Conservation (phyloP, 2,888 invertebrate genomes). For the Coecobrya sp. region DNA sequence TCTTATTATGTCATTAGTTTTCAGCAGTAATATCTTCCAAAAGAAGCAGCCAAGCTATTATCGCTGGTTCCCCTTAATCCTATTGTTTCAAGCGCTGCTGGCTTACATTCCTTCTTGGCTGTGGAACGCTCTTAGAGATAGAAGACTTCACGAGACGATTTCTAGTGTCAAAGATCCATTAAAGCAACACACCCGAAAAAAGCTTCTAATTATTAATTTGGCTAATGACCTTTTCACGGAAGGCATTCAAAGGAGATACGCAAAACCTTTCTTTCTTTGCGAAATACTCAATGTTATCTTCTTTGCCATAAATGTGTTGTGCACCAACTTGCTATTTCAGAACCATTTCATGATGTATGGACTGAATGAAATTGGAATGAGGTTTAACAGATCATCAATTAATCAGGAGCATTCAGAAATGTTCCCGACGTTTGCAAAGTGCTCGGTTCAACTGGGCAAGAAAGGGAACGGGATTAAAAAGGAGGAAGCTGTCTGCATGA, state of each 20-base stretch:
- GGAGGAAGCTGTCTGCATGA: conserved; percentile 90
- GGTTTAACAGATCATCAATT: conserved; percentile 1
- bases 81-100: conserved; percentile 91
- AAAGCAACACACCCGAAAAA: conserved; percentile 47
- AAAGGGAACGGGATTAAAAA: conserved; percentile 89
- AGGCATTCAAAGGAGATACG: conserved; percentile 62
- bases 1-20: not conserved
- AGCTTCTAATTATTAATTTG: conserved; percentile 67
- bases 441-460: conserved; percentile 90
- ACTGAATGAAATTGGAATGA: conserved; percentile 83
- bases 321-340: conserved; percentile 84
- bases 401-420: conserved; percentile 48
- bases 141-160: conserved; percentile 90
- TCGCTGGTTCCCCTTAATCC: conserved; percentile 92
- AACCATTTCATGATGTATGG: conserved; percentile 84
- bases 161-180: conserved; percentile 88
- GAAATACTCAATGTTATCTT: conserved; percentile 92
- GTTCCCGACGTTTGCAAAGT: conserved; percentile 82
- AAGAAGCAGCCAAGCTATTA: conserved; percentile 88
- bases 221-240: conserved; percentile 66
- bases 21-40: conserved; percentile 5
- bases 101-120: conserved; percentile 92
- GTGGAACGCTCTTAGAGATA: conserved; percentile 92
- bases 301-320: conserved; percentile 88
- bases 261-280: conserved; percentile 90